phyloP scores from a whole-genome alignment of 1,140 invertebrate genomes.

The Gyrodactylus salaris region DNA sequence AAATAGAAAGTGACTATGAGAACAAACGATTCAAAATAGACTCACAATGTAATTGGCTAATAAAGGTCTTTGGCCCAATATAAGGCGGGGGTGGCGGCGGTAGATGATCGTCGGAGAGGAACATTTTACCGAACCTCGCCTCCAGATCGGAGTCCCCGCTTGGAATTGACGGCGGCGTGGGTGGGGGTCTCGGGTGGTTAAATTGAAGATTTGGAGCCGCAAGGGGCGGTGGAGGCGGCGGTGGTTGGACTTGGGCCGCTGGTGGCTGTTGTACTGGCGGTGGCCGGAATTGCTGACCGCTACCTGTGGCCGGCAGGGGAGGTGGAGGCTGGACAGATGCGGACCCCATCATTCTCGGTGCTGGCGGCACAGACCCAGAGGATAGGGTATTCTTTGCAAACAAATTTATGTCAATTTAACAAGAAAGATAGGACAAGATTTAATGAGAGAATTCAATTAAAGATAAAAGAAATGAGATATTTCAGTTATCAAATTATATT shows the following conservation, averaged over 20 bases:
- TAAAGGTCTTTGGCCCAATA: neutral
- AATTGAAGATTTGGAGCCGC: neutral
- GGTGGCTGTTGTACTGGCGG: neutral
- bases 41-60: neutral
- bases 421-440: too few relatives aligned
- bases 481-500: too few relatives aligned
- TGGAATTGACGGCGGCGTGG: neutral
- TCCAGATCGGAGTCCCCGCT: neutral
- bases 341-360: too few relatives aligned
- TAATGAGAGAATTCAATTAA: too few relatives aligned
- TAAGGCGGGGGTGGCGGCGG: neutral
- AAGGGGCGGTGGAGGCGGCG: neutral
- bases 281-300: neutral
- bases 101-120: neutral
- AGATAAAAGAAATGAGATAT: too few relatives aligned
- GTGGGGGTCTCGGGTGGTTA: neutral
- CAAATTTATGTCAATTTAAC: too few relatives aligned
- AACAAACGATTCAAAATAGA: neutral
- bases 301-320: neutral
- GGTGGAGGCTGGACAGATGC: too few relatives aligned
- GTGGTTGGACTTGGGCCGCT: neutral
- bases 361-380: too few relatives aligned
- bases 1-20: neutral
- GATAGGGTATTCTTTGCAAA: too few relatives aligned
- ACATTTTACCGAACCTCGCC: neutral